These are phyloP conservation scores for Fratercula arctica DNA, from an alignment of 2,797 vertebrate genomes.

Conservation along the genomic window DNA sequence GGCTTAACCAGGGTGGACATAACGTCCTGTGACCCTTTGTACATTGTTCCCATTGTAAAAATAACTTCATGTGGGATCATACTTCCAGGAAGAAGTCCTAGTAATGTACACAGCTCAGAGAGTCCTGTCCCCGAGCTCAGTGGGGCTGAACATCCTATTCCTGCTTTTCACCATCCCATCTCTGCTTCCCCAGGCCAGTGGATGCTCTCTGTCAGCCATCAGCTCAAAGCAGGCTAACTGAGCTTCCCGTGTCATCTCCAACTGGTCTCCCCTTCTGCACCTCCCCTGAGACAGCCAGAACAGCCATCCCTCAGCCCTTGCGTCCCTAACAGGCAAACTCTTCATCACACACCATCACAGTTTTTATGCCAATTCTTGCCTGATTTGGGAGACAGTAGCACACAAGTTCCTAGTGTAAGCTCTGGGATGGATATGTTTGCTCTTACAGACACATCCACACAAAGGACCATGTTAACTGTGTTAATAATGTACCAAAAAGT, in stretches of 20 bases:
- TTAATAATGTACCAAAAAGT: background rate
- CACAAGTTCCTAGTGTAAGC: background rate
- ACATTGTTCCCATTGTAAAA: constrained; percentile 17
- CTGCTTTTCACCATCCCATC: background rate
- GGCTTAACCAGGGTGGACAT: background rate
- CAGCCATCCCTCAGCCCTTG: background rate
- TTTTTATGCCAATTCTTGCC: background rate
- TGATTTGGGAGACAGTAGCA: background rate
- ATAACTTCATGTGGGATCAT: background rate
- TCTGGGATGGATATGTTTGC: background rate
- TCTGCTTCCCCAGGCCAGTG: background rate
- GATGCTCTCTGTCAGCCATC: background rate
- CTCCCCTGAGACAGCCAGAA: background rate
- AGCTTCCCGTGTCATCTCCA: no score
- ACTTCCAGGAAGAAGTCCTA: background rate
- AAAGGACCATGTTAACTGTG: background rate
- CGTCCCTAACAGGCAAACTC: background rate
- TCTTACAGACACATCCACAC: background rate
- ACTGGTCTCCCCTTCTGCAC: background rate
- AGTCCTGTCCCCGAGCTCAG: background rate
- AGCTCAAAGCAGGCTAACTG: background rate
- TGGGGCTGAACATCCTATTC: background rate
- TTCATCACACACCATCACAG: background rate
- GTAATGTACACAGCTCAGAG: background rate
- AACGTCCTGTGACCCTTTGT: background rate